These are phyloP conservation scores for Tridacna gigas DNA, from an alignment of 2,888 invertebrate genomes.

Conservation along the genomic window DNA sequence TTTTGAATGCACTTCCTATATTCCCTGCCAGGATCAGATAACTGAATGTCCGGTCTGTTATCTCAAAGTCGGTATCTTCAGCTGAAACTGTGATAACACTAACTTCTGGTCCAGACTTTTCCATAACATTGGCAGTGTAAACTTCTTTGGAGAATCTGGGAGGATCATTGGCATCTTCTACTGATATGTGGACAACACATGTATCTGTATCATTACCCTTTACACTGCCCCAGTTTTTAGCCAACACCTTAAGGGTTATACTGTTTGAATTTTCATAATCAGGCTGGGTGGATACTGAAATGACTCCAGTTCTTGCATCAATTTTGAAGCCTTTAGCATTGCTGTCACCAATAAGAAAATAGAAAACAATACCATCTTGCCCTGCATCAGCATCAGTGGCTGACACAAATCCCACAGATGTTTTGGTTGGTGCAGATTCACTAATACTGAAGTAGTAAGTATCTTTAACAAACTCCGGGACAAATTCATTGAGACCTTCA, in stretches of 20 bases:
- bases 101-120: constrained; percentile 94
- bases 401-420: constrained; percentile 71
- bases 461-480: constrained; percentile 75
- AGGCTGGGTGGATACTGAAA: constrained; percentile 92
- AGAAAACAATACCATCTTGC: constrained; percentile 88
- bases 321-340: constrained; percentile 96
- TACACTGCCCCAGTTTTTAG: constrained; percentile 97
- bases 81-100: constrained; percentile 94
- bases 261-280: constrained; percentile 79
- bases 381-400: constrained; percentile 81
- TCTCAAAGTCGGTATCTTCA: constrained; percentile 84
- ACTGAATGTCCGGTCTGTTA: constrained; percentile 73
- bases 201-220: constrained; percentile 97
- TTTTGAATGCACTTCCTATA: constrained; percentile 68
- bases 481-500: constrained; percentile 80
- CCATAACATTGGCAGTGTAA: constrained; percentile 92
- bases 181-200: constrained; percentile 96
- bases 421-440: constrained; percentile 77
- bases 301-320: constrained; percentile 91
- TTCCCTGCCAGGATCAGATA: constrained; percentile 78
- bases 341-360: constrained; percentile 96
- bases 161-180: constrained; percentile 98
- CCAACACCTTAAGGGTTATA: constrained; percentile 91
- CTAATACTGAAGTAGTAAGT: constrained; percentile 77
- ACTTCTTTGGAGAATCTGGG: constrained; percentile 93